Evolutionary conservation across 2,888 invertebrate species (phyloP), one percentile per base, ranked within the genome.

Genomic region (Beris chalybata): DNA sequence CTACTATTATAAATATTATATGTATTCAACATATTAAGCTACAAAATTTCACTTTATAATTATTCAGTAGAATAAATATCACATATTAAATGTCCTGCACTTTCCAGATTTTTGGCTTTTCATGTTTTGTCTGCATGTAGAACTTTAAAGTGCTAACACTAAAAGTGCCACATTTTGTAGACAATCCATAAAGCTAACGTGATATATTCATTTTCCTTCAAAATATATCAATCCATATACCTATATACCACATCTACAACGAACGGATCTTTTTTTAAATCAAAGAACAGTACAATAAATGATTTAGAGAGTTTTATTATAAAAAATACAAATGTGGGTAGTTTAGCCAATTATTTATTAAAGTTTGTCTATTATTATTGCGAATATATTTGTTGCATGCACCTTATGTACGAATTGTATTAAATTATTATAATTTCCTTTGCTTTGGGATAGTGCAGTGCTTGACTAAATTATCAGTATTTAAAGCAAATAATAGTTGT

Each of bases 401-500:
- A 59, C 30, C 15, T 58, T 12, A 30, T 22, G 43, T 61, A 29
- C 4, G 52, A 50, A 61, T 61, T 50, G 50, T 48, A 59, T 59
- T 59, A 15, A 50, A 61, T 61, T 50, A 15, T 38, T 29, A 43
- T 38, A 61, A 50, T 15, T 50, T 61, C 52, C 61, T 50, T 61
- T 50, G 61, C 61, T 61, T 61, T 59, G 31, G 48, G 59, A 43
- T 59, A 59, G 59, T 59, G 59, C 59, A 58, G n/a, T 13, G 58
- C 50, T 59, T 61, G n/a, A 32, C 50, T 50, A 61, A 59, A 59
- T 56, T 56, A 32, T 29, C 12, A 54, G 7, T 32, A 54, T 44
- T 29, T 44, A 59, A 47, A 47, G 22, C 22, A 56, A 56, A 38
- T 15, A 38, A 56, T 38, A 38, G 12, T 56, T 15, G 38, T 50